Evolutionary conservation across 2,797 vertebrate species (phyloP).

Genomic region (Brotogeris chrysoptera): DNA sequence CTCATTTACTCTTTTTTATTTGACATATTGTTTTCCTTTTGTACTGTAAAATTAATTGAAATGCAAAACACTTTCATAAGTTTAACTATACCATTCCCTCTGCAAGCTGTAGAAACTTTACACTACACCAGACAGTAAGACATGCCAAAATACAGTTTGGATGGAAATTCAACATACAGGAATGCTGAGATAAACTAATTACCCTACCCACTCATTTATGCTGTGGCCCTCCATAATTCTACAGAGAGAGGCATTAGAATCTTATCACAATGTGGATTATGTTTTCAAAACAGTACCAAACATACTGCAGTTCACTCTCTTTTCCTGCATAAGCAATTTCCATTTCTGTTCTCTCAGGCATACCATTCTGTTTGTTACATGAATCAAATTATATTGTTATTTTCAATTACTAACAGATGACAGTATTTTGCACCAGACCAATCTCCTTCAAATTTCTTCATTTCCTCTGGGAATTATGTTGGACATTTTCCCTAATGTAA

Average conservation of each 20-base stretch:
- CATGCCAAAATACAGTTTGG: background rate
- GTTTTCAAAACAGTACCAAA: background rate
- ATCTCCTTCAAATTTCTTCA: background rate
- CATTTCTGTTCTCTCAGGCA: background rate
- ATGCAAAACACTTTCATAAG: background rate
- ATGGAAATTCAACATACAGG: background rate
- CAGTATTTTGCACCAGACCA: background rate
- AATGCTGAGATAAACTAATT: background rate
- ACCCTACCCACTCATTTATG: background rate
- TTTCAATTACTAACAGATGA: background rate
- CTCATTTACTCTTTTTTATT: background rate
- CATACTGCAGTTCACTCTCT: background rate
- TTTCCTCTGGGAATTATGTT: slow-evolving; percentile 3
- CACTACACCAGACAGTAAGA: background rate
- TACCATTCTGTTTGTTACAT: background rate
- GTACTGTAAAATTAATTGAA: background rate
- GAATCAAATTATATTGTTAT: background rate
- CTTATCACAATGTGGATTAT: background rate
- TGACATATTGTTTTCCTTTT: background rate
- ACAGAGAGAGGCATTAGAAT: background rate
- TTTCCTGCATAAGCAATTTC: background rate
- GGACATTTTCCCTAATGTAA: background rate
- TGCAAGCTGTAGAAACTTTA: background rate
- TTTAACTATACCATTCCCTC: background rate
- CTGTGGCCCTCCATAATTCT: background rate